phyloP scores from a whole-genome alignment of 1,140 invertebrate species.

The Nomia melanderi region DNA sequence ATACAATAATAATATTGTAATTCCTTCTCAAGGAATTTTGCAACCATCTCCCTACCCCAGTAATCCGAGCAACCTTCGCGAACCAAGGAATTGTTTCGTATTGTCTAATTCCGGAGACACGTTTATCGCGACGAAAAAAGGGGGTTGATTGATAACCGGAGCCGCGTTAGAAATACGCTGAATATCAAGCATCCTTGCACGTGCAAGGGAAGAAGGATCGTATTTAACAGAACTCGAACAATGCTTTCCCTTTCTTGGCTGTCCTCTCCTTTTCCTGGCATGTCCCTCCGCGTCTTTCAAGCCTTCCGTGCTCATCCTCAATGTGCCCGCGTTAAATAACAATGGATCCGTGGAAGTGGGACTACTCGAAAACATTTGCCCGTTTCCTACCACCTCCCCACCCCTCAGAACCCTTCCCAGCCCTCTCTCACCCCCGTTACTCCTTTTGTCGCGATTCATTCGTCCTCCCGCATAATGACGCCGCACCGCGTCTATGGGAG shows the following conservation, averaged over 20 bases:
- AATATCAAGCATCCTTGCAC: slow-evolving; percentile 40
- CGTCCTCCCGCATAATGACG: slow-evolving; percentile 68
- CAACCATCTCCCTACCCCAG: no score
- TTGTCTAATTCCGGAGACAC: background rate
- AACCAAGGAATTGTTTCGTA: slow-evolving; percentile 1
- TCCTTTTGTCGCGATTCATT: slow-evolving; percentile 68
- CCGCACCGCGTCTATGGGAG: slow-evolving; percentile 59
- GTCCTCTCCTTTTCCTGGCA: slow-evolving; percentile 9
- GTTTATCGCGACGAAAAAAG: background rate
- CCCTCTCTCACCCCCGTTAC: no score
- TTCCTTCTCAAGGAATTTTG: no score
- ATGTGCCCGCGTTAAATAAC: slow-evolving; percentile 68
- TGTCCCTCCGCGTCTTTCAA: slow-evolving; percentile 15
- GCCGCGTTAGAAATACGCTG: slow-evolving; percentile 25
- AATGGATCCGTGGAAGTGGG: slow-evolving; percentile 65
- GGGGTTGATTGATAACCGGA: slow-evolving; percentile 21
- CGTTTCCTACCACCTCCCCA: slow-evolving; percentile 50
- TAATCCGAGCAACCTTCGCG: no score
- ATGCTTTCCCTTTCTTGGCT: slow-evolving; percentile 47
- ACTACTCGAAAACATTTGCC: slow-evolving; percentile 71
- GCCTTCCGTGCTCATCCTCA: slow-evolving; percentile 43
- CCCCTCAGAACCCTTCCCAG: no score
- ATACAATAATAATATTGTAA: no score
- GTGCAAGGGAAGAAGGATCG: slow-evolving; percentile 40
- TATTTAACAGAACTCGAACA: slow-evolving; percentile 68